Evolutionary conservation across 2,797 vertebrate species (phyloP).

Genomic region (Columba guinea): DNA sequence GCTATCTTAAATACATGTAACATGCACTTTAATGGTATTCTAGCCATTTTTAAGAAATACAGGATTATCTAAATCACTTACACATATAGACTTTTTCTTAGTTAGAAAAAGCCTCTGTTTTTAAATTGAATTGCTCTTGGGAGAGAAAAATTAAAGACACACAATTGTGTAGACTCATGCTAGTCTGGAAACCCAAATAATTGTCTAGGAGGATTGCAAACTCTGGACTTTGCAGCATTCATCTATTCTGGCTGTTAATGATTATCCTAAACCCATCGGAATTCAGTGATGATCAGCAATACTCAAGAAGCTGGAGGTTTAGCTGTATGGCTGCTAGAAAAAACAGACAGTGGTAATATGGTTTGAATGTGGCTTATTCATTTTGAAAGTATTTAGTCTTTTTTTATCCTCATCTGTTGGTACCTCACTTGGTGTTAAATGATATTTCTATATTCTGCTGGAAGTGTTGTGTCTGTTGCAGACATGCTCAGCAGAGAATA

Average conservation of each 20-base stretch:
- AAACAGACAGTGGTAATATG: neutral
- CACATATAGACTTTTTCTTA: neutral
- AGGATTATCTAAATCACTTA: neutral
- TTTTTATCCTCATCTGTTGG: neutral
- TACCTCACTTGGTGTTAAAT: neutral
- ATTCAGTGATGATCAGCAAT: slow-evolving; percentile 19
- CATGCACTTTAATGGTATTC: neutral
- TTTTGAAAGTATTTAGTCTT: neutral
- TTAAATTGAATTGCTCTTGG: neutral
- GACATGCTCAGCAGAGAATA: neutral
- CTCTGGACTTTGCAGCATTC: neutral
- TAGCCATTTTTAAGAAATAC: neutral
- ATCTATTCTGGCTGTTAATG: slow-evolving; percentile 6
- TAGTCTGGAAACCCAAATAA: neutral
- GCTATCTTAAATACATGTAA: neutral
- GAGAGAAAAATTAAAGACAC: neutral
- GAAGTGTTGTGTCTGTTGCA: no score
- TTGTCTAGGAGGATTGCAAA: neutral
- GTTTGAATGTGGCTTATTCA: neutral
- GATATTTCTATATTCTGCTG: neutral
- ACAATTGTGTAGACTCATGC: neutral
- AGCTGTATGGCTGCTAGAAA: neutral
- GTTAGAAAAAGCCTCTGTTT: neutral
- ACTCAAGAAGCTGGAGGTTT: neutral
- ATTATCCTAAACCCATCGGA: neutral